A percentile compares a stretch with the other conserved stretches of the same genome.
Conservation (phyloP, 2,113 vertebrate genomes). For the Oncorhynchus masou region DNA sequence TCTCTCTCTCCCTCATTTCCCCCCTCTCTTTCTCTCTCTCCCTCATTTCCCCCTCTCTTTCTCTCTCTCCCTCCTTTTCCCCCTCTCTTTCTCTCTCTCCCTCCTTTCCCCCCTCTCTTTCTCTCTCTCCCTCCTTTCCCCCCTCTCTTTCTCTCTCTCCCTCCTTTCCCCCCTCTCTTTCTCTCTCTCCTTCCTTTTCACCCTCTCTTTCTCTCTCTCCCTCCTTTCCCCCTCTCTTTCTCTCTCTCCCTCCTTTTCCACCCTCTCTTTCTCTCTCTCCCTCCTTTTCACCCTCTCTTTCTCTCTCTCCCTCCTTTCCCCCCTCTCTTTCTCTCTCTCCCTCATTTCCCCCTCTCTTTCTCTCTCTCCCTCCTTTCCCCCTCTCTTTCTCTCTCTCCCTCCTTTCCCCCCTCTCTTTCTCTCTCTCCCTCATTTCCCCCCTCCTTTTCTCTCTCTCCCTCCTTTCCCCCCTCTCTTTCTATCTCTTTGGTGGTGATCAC, state of each 20-base stretch:
- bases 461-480: neutral
- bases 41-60: too few relatives aligned
- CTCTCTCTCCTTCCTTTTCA: too few relatives aligned
- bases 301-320: too few relatives aligned
- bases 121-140: too few relatives aligned
- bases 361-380: too few relatives aligned
- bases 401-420: neutral
- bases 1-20: neutral
- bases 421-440: neutral
- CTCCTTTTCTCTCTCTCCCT: slow-evolving; percentile 11
- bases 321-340: too few relatives aligned
- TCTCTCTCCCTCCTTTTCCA: too few relatives aligned
- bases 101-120: slow-evolving; percentile 6
- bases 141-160: slow-evolving; percentile 8
- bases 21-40: neutral
- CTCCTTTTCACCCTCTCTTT: neutral
- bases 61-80: too few relatives aligned
- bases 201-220: slow-evolving; percentile 7
- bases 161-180: neutral
- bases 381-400: neutral
- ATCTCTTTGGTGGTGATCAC: neutral
- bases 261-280: slow-evolving; percentile 5
- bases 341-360: neutral
- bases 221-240: neutral
- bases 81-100: slow-evolving; percentile 5